Percentiles rank a stretch among this genome's conserved stretches.
Conservation (phyloP, 2,888 invertebrate species). For the Apodemia hepburni region DNA sequence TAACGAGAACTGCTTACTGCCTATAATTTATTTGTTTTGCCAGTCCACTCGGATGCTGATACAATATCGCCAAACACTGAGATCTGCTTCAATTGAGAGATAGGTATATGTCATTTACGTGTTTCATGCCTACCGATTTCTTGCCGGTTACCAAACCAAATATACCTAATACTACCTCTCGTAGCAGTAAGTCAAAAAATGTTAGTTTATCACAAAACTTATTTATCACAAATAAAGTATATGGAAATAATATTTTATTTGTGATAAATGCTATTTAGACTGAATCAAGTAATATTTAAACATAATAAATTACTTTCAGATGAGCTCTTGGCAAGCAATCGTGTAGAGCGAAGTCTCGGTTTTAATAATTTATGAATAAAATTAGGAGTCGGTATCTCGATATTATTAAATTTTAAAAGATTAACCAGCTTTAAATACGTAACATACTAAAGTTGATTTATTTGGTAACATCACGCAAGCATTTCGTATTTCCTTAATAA, state of each 20-base stretch:
- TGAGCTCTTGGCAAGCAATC: conserved; percentile 31
- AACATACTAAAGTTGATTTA: conserved; percentile 18
- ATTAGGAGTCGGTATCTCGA: conserved; percentile 5
- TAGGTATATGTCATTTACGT: too few relatives aligned
- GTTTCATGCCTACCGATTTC: too few relatives aligned
- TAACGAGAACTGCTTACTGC: too few relatives aligned
- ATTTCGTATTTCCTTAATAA: conserved; percentile 25
- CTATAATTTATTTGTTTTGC: too few relatives aligned
- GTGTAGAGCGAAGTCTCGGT: conserved; percentile 24
- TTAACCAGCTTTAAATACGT: neutral
- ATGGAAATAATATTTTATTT: neutral
- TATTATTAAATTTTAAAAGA: conserved; percentile 1
- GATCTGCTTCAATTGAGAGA: too few relatives aligned
- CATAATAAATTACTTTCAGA: conserved; percentile 29
- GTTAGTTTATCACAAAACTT: too few relatives aligned
- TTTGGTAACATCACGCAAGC: conserved; percentile 27
- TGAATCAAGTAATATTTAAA: neutral
- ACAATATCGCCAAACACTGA: too few relatives aligned
- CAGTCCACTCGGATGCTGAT: too few relatives aligned
- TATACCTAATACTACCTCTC: too few relatives aligned
- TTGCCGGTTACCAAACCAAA: too few relatives aligned
- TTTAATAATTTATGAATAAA: conserved; percentile 17
- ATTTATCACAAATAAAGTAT: too few relatives aligned
- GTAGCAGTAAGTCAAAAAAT: neutral
- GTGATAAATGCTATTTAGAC: neutral